A percentile compares a stretch with the other conserved stretches of the same genome.
These are phyloP conservation scores for Isurus oxyrinchus DNA, from an alignment of 2,113 vertebrate species.

Conservation along the genomic window DNA sequence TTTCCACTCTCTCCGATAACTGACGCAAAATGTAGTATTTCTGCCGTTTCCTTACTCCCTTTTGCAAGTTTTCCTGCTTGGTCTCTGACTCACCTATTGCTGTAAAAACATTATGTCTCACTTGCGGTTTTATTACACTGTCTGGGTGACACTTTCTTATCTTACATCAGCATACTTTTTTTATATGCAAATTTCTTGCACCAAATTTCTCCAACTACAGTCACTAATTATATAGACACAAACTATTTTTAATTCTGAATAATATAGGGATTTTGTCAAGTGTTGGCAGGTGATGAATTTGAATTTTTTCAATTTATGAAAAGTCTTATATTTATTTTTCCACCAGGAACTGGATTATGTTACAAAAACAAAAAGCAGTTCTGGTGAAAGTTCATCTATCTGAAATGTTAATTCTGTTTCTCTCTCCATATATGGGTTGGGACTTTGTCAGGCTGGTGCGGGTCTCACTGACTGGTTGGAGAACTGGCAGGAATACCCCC, in stretches of 20 bases:
- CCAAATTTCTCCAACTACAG: neutral
- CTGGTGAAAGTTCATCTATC: neutral
- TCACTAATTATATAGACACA: neutral
- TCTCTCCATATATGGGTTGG: neutral
- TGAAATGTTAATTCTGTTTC: neutral
- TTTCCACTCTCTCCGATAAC: neutral
- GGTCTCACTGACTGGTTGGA: neutral
- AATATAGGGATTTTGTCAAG: neutral
- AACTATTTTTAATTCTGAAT: constrained; percentile 2
- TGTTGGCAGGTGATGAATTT: neutral
- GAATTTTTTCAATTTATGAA: neutral
- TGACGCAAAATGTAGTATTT: constrained; percentile 6
- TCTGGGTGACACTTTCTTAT: constrained; percentile 18
- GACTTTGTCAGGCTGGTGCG: too few species aligned
- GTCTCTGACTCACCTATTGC: constrained; percentile 5
- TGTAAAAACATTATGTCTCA: neutral
- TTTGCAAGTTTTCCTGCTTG: neutral
- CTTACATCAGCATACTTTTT: neutral
- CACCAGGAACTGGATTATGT: neutral
- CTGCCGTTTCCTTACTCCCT: neutral
- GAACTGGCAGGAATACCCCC: neutral
- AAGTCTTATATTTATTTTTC: neutral
- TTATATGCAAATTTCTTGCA: neutral
- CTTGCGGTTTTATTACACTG: neutral
- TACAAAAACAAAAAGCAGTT: neutral